Base-by-base conservation (phyloP, 2,888 invertebrate genomes). In the Drosophila neutralis region DNA sequence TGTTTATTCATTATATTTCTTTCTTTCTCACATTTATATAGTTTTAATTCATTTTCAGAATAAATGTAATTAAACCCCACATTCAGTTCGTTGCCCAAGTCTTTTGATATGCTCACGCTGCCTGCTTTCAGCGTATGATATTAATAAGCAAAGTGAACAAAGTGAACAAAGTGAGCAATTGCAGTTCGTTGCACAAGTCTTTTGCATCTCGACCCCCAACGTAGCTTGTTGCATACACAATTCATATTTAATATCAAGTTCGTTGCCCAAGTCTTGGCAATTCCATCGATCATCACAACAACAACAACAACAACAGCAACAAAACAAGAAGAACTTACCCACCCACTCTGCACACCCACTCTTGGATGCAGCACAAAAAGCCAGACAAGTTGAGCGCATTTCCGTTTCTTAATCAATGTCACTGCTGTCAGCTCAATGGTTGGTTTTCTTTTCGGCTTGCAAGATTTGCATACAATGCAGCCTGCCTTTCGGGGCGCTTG, bases 371-470 rank as follows among this genome's bases (percentile, higher is more conserved):
- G 51, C 67, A 76, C 52, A 76, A 79, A 81, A 64, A 63, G 49
- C 38, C 78, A 80, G 75, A 78, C 83, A 74, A 77, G 68, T 68
- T 82, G 80, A 80, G 78, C 83, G 83, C 87, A 85, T 87, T 89
- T 87, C 87, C 87, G 87, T 87, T 87, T 87, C 83, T 83, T 74
- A 78, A 82, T 75, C 87, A 87, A 87, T 89, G 87, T 87, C 89
- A 85, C 68, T 82, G 80, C 82, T 82, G 85, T 82, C 88, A 78
- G 74, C 73, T 66, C 69, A 76, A 79, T 80, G 78, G 81, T 40
- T 70, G 58, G 62, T 35, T 76, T 81, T 76, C 78, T 76, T 83
- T 76, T 73, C 54, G 66, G 73, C 75, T 67, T 75, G 73, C 35
- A 45, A 36, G 45, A 87, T 87, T 87, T 83, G 87, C 87, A 87